These are phyloP conservation scores for Drosophila conformis DNA, from an alignment of 2,888 invertebrate genomes.

Conservation along the genomic window DNA sequence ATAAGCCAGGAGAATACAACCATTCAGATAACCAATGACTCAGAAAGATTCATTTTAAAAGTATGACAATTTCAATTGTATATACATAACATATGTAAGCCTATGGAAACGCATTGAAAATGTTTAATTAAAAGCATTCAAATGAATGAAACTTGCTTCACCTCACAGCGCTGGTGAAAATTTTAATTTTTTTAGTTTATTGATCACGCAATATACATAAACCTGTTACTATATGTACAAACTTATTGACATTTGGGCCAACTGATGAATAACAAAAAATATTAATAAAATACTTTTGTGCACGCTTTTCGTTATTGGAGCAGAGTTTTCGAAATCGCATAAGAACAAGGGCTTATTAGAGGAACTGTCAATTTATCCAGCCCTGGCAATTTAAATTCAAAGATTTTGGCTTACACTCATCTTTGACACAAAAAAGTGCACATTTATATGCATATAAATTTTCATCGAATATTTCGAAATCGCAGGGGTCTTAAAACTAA, in stretches of 20 bases:
- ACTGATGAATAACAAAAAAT: background rate
- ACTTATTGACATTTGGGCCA: background rate
- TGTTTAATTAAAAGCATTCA: too few species aligned
- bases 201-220: too few species aligned
- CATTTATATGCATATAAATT: background rate
- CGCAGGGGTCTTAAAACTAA: background rate
- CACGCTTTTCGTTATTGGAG: background rate
- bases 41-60: background rate
- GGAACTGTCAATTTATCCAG: background rate
- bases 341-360: background rate
- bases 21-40: background rate
- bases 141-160: too few species aligned
- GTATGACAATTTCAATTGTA: background rate
- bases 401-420: background rate
- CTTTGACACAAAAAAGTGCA: background rate
- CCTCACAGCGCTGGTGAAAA: too few species aligned
- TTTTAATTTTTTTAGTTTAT: too few species aligned
- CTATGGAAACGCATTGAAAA: too few species aligned
- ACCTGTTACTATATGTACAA: too few species aligned
- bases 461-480: background rate
- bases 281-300: background rate
- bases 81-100: too few species aligned
- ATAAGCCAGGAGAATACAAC: background rate
- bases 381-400: background rate
- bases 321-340: background rate